Base-by-base conservation (phyloP, 2,113 vertebrate species). In the Hippocampus comes region DNA sequence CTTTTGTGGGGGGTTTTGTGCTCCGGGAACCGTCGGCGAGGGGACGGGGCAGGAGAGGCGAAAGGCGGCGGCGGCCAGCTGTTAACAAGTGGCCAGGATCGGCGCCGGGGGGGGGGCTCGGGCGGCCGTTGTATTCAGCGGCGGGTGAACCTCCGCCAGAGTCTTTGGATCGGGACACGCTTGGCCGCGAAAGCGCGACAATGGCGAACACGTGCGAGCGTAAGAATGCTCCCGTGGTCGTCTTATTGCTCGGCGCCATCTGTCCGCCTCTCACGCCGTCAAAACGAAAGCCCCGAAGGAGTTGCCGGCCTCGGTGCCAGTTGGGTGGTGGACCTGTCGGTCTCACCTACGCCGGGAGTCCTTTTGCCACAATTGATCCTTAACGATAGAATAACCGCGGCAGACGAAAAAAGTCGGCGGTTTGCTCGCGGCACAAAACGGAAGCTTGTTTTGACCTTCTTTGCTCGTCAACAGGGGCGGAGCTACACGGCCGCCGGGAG, bases 11-110 rank as follows among this genome's bases (percentile, higher is more conserved):
- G 38, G 75, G 67, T 78, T 86, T 87, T 87, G 81, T 89, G 77
- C 80, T 80, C 71, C 76, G 82, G 8, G 23, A 38, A 82, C 82
- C 81, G 59, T 53, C 8, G 74, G 43, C 64, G 60, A 71, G 77
- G 79, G 80, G 80, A 81, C 83, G 78, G 78, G 73, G 79, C 78
- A 84, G 79, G 83, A 78, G 80, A 77, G 73, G 73, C 79, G 75
- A 46, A 34, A 63, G 69, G 77, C 71, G 59, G 77, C 71, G 78
- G 79, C 78, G 75, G 83, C 89, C 89, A 86, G 90, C 83, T 90
- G 88, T 86, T 84, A 67, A 86, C 71, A 83, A 86, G 84, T 72
- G 80, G 66, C 68, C 73, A 77, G 75, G 81, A 80, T 89, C 86
- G 81, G 77, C 82, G 83, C 82, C 78, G 27, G 27, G 27, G 30